A percentile compares a stretch with the other conserved stretches of the same genome.
Conservation (phyloP, 2,888 invertebrate genomes). For the Eupithecia subumbrata region DNA sequence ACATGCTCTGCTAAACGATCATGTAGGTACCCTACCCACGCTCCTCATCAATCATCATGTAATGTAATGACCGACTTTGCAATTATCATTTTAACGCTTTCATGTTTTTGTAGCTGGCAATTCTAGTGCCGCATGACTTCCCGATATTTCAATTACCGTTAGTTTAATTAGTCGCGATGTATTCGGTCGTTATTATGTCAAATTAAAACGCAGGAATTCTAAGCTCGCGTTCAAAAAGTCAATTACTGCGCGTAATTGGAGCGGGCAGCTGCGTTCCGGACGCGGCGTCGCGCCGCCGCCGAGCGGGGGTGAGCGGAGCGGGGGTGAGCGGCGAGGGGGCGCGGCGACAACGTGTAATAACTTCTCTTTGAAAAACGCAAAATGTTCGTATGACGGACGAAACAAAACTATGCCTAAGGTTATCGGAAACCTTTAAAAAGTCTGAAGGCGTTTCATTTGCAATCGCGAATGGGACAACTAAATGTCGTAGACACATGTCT, state of each 20-base stretch:
- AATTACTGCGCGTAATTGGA: slow-evolving; percentile 43
- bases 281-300: not conserved
- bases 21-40: not conserved
- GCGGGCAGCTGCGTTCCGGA: slow-evolving; percentile 39
- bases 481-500: not conserved
- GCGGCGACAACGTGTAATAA: not conserved
- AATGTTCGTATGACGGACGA: not conserved
- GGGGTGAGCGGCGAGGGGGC: not conserved
- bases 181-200: slow-evolving; percentile 25
- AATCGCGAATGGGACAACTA: not conserved
- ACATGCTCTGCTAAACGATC: not conserved
- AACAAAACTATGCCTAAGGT: not conserved
- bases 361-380: not conserved
- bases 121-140: not conserved
- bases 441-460: not conserved
- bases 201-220: slow-evolving; percentile 38
- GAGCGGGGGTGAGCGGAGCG: not conserved
- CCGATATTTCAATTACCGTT: slow-evolving; percentile 5
- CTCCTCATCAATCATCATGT: slow-evolving; percentile 4
- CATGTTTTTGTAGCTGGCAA: not conserved
- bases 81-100: not conserved
- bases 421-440: not conserved
- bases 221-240: slow-evolving; percentile 40
- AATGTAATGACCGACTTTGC: not conserved
- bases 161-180: not conserved